Evolutionary conservation across 2,113 vertebrate species (phyloP), one percentile per base, ranked within the genome.

Genomic region (Pluvianellus socialis): DNA sequence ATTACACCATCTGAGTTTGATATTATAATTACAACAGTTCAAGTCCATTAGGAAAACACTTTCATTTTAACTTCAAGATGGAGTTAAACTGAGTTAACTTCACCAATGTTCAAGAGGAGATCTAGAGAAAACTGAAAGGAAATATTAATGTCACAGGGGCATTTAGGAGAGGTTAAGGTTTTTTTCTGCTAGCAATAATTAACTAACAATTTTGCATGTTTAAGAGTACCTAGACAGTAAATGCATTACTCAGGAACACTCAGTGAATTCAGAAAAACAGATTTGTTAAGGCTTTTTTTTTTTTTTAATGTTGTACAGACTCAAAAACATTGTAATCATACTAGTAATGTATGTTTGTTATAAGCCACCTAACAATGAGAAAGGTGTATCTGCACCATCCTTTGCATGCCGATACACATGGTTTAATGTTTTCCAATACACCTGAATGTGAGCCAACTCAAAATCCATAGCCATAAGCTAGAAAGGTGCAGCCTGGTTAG

Each of bases 61-160:
- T 95, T 94, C 20, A 72, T 86, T 95, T 97, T 85, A 81, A 27
- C 40, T 92, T 89, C 61, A 88, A 61, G 32, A 80, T 79, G n/a
- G 74, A 81, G 12, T 84, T 94, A 80, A 95, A 74, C 55, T 70
- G 52, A 95, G 14, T 88, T 53, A 47, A 35, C 28, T n/a, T 76
- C 56, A 73, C 22, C 44, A 32, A 22, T 2, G 8, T 50, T 23
- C 55, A 92, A 84, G 42, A 83, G 42, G 16, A 47, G 22, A 83
- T 23, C n/a, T 26, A 49, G 21, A 88, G 38, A 70, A 88, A 84
- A 56, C 11, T n/a, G 16, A 35, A 89, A 74, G 23, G 28, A 92
- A 91, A 67, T 23, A 7, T 74, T 63, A 44, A 40, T 62, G 8
- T 63, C 87, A 53, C 33, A 84, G 10, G 56, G 16, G 8, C 12